Percentiles rank a stretch among this genome's conserved stretches.
Conservation (phyloP, 2,888 invertebrate species). For the Pediacus dermestoides region DNA sequence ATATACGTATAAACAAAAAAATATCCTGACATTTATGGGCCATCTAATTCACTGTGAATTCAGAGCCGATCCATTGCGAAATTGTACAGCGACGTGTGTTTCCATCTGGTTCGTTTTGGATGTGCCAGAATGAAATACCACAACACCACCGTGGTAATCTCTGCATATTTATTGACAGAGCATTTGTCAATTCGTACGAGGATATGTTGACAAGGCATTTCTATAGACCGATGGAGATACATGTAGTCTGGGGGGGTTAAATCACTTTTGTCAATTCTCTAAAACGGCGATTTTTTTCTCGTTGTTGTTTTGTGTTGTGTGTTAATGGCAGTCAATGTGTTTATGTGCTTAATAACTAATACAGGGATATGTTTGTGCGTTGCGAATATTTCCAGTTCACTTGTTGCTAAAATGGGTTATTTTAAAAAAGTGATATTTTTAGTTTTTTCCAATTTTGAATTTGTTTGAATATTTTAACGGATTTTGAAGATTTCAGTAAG, state of each 20-base stretch:
- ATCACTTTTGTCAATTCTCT: slow-evolving; percentile 35
- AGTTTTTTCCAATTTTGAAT: too few relatives aligned
- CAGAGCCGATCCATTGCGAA: slow-evolving; percentile 15
- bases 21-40: slow-evolving; percentile 44
- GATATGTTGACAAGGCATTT: slow-evolving; percentile 39
- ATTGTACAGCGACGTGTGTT: slow-evolving; percentile 3
- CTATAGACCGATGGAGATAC: slow-evolving; percentile 33
- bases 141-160: slow-evolving; percentile 3
- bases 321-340: slow-evolving; percentile 33
- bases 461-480: too few relatives aligned
- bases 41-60: slow-evolving; percentile 43
- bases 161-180: slow-evolving; percentile 31
- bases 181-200: slow-evolving; percentile 34
- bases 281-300: slow-evolving; percentile 30
- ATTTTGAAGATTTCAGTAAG: too few relatives aligned
- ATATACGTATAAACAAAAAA: slow-evolving; percentile 37
- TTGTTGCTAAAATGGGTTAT: slow-evolving; percentile 36
- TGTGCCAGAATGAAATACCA: slow-evolving; percentile 1
- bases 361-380: slow-evolving; percentile 17
- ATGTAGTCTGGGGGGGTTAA: slow-evolving; percentile 28
- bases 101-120: slow-evolving; percentile 8
- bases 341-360: slow-evolving; percentile 27
- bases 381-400: too few relatives aligned
- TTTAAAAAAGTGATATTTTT: too few relatives aligned
- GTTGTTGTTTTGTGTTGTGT: too few relatives aligned